Base-by-base conservation (phyloP, 2,888 invertebrate species). In the Drosophila birchii region DNA sequence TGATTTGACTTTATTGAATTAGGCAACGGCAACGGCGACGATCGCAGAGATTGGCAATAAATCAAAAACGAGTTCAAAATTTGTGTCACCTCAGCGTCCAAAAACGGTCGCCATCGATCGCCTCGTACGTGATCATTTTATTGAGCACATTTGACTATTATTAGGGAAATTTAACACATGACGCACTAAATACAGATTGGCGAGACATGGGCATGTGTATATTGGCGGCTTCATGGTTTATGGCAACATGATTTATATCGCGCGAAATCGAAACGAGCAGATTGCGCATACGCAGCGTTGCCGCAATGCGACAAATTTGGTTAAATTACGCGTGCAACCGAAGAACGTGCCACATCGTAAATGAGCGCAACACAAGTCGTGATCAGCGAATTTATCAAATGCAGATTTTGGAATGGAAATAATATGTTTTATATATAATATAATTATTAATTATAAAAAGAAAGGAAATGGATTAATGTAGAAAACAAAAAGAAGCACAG, bases 81-180 rank as follows among this genome's bases (percentile, higher is more conserved):
- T 89, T 86, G 89, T 86, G 86, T 89, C 86, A 86, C 86, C 86
- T 85, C 70, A 58, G 51, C 45, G 51, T 5, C 73, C 74, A 76
- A 76, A 76, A 67, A 76, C 51, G 54, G 62, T 58, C 60, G 71
- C 64, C 75, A 73, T 64, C 72, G 75, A 79, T 68, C 75, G 88
- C 78, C 79, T 74, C 72, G 86, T 89, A 86, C 86, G 86, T 86
- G 86, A 81, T 74, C 78, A 86, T 76, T 89, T 85, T 90, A 81
- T 90, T 84, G 82, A 90, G 79, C 84, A 81, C 80, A 91, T 91
- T 92, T 92, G 90, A 91, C 90, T 92, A 91, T 91, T 91, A 90
- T 84, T 90, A 91, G 90, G 90, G 91, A 90, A 91, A 90, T 90
- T 86, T 85, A 79, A 83, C 79, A 81, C 79, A 66, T 59, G 68